phyloP scores from a whole-genome alignment of 2,888 invertebrate genomes.

The Euclidia mi region DNA sequence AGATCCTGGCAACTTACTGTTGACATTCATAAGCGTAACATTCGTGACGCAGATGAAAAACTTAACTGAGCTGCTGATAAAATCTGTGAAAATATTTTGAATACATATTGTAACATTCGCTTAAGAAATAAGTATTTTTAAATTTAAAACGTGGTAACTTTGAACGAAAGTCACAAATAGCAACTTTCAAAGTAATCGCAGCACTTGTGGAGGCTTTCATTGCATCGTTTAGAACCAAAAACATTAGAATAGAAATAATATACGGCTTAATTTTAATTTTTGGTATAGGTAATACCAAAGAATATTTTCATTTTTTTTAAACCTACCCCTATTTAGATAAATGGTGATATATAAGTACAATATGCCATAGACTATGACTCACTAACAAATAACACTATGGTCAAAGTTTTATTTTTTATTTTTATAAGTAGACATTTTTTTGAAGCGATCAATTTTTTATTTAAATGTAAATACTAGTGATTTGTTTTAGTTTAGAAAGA shows the following conservation, averaged over 20 bases:
- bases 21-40: too few relatives aligned
- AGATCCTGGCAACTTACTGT: too few relatives aligned
- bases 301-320: constrained; percentile 58
- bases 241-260: constrained; percentile 44
- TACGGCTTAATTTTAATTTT: constrained; percentile 57
- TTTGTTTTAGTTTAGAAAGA: constrained; percentile 44
- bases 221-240: constrained; percentile 41
- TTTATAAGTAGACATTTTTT: constrained; percentile 65
- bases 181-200: constrained; percentile 21
- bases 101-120: neutral
- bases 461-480: constrained; percentile 59
- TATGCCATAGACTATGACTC: constrained; percentile 70
- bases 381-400: constrained; percentile 58
- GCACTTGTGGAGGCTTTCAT: constrained; percentile 36
- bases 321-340: constrained; percentile 50
- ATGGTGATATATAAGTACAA: constrained; percentile 80
- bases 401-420: constrained; percentile 59
- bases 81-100: neutral
- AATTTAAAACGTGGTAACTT: neutral
- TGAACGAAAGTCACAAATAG: neutral
- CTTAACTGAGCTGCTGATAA: neutral
- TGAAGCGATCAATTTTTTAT: constrained; percentile 53
- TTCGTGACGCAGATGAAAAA: too few relatives aligned
- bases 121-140: neutral
- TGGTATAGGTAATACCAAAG: constrained; percentile 70